Conservation (phyloP, 1,140 invertebrate genomes). For the Pogonognathellus flavescens region DNA sequence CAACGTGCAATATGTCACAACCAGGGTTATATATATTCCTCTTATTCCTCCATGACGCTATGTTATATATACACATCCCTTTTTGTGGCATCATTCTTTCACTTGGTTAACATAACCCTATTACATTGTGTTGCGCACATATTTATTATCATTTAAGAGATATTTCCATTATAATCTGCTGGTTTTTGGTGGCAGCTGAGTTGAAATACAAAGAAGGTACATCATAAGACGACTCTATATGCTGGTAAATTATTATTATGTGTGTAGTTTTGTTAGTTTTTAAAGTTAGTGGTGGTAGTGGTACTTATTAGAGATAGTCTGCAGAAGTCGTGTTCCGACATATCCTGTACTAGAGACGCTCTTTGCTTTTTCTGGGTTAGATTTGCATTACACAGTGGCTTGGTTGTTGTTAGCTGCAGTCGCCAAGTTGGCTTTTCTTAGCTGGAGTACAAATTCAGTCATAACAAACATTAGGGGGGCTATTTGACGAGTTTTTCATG, state of each 20-base stretch:
- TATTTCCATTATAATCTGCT: too few species aligned
- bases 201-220: too few species aligned
- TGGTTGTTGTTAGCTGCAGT: not conserved
- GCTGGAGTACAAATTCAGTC: conserved; percentile 24
- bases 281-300: too few species aligned
- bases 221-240: too few species aligned
- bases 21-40: not conserved
- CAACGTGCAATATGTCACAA: not conserved
- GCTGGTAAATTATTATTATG: too few species aligned
- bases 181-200: too few species aligned
- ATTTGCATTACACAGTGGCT: not conserved
- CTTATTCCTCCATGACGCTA: too few species aligned
- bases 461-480: conserved; percentile 46
- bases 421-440: conserved; percentile 3
- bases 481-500: conserved; percentile 47
- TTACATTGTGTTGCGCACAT: not conserved
- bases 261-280: too few species aligned
- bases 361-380: not conserved
- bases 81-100: not conserved
- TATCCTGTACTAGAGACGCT: not conserved
- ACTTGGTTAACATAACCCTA: not conserved
- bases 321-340: not conserved
- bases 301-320: too few species aligned
- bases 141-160: too few species aligned
- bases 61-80: too few species aligned